Evolutionary conservation across 2,888 invertebrate species (phyloP).

Genomic region (Noctua janthe): DNA sequence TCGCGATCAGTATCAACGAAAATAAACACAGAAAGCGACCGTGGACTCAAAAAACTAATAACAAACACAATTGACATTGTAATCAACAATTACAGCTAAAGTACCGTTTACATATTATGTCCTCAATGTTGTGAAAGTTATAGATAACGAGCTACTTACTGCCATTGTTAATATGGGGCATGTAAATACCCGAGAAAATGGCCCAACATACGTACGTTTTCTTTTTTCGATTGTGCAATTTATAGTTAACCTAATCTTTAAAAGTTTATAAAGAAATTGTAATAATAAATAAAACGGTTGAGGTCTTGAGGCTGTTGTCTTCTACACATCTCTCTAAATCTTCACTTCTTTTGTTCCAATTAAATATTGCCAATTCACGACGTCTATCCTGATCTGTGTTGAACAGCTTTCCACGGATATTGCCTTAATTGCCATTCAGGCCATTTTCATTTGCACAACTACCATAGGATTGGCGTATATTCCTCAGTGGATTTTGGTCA

Average conservation of each 20-base stretch:
- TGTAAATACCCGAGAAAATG: conserved; percentile 2
- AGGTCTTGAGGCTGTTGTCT: background rate
- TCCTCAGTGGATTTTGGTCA: background rate
- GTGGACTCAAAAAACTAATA: conserved; percentile 48
- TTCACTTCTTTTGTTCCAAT: background rate
- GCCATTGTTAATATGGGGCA: background rate
- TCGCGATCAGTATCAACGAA: conserved; percentile 16
- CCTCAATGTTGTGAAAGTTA: conserved; percentile 43
- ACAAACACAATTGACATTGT: conserved; percentile 51
- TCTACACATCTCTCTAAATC: background rate
- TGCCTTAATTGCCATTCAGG: conserved; percentile 1
- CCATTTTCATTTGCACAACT: conserved; percentile 2
- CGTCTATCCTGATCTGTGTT: background rate
- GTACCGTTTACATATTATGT: conserved; percentile 30
- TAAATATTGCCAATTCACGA: background rate
- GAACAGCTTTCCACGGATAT: conserved; percentile 7
- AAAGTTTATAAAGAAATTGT: too few species aligned
- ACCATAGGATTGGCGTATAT: background rate
- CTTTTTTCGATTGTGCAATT: background rate
- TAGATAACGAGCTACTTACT: conserved; percentile 30
- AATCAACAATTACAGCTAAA: conserved; percentile 42
- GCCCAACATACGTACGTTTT: background rate
- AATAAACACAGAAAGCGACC: conserved; percentile 40
- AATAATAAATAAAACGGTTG: background rate
- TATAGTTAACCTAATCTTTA: background rate